Percentiles rank a stretch among this genome's conserved stretches.
phyloP scores from a whole-genome alignment of 2,888 invertebrate genomes.

The Notocelia uddmanniana region DNA sequence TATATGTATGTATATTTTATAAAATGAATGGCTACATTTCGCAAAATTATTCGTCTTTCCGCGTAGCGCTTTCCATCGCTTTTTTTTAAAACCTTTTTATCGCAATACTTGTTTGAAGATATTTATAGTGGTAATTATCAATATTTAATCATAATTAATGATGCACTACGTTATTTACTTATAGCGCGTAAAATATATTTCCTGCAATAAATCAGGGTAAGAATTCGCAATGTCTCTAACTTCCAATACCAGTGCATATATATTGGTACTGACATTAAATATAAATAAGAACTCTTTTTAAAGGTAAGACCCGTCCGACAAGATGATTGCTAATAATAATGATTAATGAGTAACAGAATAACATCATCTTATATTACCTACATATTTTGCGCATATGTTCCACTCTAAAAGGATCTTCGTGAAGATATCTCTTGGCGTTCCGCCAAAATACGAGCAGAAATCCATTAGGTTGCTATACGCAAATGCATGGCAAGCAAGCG shows the following conservation, averaged over 20 bases:
- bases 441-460: conserved; percentile 40
- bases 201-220: conserved; percentile 7
- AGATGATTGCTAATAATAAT: conserved; percentile 38
- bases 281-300: conserved; percentile 17
- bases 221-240: conserved; percentile 6
- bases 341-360: conserved; percentile 54
- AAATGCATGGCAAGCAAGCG: conserved; percentile 44
- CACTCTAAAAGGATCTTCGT: conserved; percentile 42
- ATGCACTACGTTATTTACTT: neutral
- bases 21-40: neutral
- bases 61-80: neutral
- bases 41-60: neutral
- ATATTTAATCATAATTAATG: neutral
- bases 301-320: conserved; percentile 30
- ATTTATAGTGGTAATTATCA: neutral
- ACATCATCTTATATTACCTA: conserved; percentile 60
- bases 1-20: no score
- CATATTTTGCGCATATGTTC: conserved; percentile 39
- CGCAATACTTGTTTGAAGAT: neutral
- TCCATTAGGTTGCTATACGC: conserved; percentile 44
- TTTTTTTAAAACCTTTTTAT: neutral
- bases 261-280: conserved; percentile 1
- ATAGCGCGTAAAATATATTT: conserved; percentile 13
- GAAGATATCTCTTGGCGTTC: conserved; percentile 44
- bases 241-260: neutral